Evolutionary conservation across 1,140 invertebrate genomes (phyloP).

Genomic region (Zaprionus gabonicus): DNA sequence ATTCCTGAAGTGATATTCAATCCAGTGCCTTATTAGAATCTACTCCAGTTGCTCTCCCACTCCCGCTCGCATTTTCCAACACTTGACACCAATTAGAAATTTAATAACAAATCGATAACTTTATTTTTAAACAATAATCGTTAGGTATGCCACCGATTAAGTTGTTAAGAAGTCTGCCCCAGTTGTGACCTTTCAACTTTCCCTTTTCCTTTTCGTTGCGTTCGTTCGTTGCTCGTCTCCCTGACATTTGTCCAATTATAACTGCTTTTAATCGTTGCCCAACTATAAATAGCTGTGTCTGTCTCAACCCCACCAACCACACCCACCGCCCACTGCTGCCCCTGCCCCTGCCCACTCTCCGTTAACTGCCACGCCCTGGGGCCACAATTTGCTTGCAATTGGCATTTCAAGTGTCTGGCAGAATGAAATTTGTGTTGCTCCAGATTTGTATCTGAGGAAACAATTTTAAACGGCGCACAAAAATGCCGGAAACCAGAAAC

Average conservation of each 20-base stretch:
- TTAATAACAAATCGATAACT: conserved; percentile 1
- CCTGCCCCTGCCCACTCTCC: not conserved
- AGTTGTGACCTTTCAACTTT: not conserved
- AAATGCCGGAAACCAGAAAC: conserved; percentile 82
- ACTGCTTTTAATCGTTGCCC: not conserved
- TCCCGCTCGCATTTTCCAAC: not conserved
- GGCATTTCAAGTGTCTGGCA: conserved; percentile 68
- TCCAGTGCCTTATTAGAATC: too few relatives aligned
- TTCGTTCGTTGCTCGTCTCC: not conserved
- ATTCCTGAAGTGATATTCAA: too few relatives aligned
- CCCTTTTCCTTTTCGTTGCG: not conserved
- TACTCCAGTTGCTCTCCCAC: too few relatives aligned
- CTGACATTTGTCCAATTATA: not conserved
- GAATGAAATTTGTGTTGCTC: conserved; percentile 35
- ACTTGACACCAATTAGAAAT: not conserved
- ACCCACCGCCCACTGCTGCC: not conserved
- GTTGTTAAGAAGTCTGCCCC: not conserved
- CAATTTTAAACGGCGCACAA: conserved; percentile 80
- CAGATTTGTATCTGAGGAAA: conserved; percentile 78
- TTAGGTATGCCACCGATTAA: not conserved
- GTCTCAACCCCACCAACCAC: too few relatives aligned
- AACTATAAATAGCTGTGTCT: not conserved
- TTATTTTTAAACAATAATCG: conserved; percentile 3
- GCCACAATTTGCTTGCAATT: conserved; percentile 78
- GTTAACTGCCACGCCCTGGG: conserved; percentile 64